These are phyloP conservation scores for Dolichallabes microphthalmus DNA, from an alignment of 2,113 vertebrate species.

Conservation along the genomic window DNA sequence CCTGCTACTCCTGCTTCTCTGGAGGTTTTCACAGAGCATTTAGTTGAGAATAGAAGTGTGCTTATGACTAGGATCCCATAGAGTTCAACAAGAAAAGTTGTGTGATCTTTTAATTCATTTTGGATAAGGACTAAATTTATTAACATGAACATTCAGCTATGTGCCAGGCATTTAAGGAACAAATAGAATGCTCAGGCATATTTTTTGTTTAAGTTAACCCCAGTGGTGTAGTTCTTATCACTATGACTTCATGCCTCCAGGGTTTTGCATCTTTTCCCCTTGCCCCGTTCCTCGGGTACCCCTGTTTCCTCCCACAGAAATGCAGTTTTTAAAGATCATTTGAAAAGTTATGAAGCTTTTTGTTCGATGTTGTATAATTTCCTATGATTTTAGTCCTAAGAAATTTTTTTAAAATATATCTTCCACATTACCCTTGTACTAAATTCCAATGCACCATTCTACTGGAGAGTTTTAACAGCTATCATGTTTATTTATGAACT, in stretches of 20 bases:
- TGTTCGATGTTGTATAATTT: not conserved
- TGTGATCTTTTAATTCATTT: not conserved
- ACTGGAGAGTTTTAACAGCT: not conserved
- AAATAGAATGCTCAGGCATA: not conserved
- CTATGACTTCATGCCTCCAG: no score
- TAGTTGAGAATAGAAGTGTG: not conserved
- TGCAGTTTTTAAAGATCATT: not conserved
- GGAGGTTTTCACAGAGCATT: not conserved
- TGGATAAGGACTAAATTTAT: not conserved
- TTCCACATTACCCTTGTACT: not conserved
- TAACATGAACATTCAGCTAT: not conserved
- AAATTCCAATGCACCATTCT: not conserved
- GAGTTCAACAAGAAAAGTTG: not conserved
- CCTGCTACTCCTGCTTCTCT: no score
- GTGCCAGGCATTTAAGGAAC: not conserved
- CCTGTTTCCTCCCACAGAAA: no score
- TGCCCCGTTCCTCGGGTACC: no score
- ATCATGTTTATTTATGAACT: not conserved
- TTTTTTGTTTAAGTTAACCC: no score
- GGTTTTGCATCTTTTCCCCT: no score
- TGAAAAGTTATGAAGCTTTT: not conserved
- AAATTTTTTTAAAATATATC: no score
- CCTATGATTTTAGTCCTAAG: not conserved
- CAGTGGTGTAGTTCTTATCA: not conserved
- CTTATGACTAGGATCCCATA: not conserved